These are phyloP conservation scores for Mythimna vitellina DNA, from an alignment of 2,888 invertebrate species.

Conservation along the genomic window DNA sequence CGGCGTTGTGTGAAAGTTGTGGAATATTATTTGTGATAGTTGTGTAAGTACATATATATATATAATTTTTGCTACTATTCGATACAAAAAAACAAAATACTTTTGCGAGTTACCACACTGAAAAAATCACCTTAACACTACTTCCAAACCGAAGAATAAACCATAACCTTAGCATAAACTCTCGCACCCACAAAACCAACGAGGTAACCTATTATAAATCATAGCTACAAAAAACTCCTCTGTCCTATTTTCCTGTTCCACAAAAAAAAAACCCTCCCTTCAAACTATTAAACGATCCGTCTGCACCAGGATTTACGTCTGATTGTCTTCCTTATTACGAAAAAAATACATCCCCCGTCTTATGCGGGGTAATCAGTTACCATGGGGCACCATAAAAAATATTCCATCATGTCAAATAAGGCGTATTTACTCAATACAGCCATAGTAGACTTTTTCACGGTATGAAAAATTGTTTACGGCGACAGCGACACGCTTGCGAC, in stretches of 20 bases:
- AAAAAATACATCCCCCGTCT: slow-evolving; percentile 66
- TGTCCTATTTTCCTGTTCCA: slow-evolving; percentile 14
- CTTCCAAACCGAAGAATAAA: not conserved
- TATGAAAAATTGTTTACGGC: slow-evolving; percentile 88
- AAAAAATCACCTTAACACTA: not conserved
- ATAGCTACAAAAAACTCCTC: slow-evolving; percentile 12
- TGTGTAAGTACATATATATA: too few relatives aligned
- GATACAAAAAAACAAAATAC: too few relatives aligned
- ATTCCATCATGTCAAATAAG: slow-evolving; percentile 81
- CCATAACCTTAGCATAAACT: not conserved
- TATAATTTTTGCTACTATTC: too few relatives aligned
- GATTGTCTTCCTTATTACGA: slow-evolving; percentile 64
- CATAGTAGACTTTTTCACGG: slow-evolving; percentile 79
- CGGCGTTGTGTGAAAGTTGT: too few relatives aligned
- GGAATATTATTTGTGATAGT: too few relatives aligned
- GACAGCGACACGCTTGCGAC: slow-evolving; percentile 77
- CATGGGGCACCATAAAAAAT: slow-evolving; percentile 76
- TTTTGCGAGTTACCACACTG: too few relatives aligned
- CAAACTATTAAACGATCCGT: slow-evolving; percentile 57
- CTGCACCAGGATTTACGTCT: slow-evolving; percentile 58
- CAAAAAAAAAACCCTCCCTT: slow-evolving; percentile 33
- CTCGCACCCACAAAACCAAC: too few relatives aligned
- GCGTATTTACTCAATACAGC: slow-evolving; percentile 77
- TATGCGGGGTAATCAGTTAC: slow-evolving; percentile 73
- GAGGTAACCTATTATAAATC: slow-evolving; percentile 5